A percentile compares a stretch with the other conserved stretches of the same genome.
phyloP scores from a whole-genome alignment of 1,140 invertebrate genomes.

The Oreohelix idahoensis region DNA sequence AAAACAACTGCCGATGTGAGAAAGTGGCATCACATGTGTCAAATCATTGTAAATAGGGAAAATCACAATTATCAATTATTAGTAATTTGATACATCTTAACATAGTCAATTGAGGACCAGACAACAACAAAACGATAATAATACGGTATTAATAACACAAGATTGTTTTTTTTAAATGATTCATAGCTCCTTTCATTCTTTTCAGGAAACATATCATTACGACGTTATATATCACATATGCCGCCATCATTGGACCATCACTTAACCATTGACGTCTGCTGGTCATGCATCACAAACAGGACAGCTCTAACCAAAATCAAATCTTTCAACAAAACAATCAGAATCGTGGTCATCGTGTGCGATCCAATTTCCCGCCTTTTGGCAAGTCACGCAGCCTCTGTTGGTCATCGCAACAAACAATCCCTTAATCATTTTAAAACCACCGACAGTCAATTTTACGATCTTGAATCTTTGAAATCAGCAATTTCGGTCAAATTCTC shows the following conservation, averaged over 20 bases:
- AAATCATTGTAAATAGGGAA: no score
- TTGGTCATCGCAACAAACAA: no score
- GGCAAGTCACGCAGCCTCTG: background rate
- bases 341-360: constrained; percentile 16
- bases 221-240: constrained; percentile 22
- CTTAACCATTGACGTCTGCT: constrained; percentile 18
- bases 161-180: no score
- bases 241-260: constrained; percentile 23
- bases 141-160: no score
- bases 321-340: constrained; percentile 21
- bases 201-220: constrained; percentile 5
- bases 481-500: background rate
- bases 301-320: background rate
- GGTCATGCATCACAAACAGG: constrained; percentile 12
- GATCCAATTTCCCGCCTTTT: constrained; percentile 19
- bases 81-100: no score
- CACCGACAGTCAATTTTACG: background rate
- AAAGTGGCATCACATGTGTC: no score
- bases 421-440: background rate
- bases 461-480: background rate
- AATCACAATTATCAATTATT: no score
- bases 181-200: no score
- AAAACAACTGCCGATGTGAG: no score
- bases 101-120: no score
- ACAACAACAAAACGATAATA: no score